Conservation (phyloP, 2,113 vertebrate species). For the Pachycephala philippinensis region DNA sequence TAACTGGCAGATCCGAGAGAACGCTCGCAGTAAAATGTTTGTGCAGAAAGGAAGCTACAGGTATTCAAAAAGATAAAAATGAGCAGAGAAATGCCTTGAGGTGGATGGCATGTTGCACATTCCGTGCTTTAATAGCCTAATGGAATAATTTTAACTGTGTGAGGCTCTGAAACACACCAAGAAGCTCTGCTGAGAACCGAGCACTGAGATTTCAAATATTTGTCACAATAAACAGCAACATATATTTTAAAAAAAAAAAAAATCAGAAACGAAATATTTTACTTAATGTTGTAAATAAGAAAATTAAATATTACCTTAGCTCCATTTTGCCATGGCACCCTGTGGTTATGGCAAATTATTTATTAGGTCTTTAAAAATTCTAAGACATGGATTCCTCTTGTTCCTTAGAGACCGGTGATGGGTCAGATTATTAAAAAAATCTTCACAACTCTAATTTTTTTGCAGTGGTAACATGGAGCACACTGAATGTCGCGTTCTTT, state of each 20-base stretch:
- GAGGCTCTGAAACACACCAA: conserved; percentile 15
- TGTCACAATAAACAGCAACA: neutral
- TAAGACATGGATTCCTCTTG: neutral
- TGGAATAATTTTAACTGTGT: conserved; percentile 49
- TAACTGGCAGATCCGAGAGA: conserved; percentile 60
- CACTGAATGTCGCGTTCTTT: neutral
- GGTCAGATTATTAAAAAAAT: conserved; percentile 25
- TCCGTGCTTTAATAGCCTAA: conserved; percentile 48
- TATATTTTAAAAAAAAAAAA: neutral
- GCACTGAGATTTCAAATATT: neutral
- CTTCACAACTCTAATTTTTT: neutral
- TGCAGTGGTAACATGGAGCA: neutral
- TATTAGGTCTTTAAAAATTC: conserved; percentile 49
- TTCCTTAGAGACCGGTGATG: neutral
- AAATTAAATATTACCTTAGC: conserved; percentile 7
- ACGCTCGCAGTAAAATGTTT: conserved; percentile 59
- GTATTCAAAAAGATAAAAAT: conserved; percentile 65
- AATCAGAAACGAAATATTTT: neutral
- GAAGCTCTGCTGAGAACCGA: neutral
- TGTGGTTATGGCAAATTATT: conserved; percentile 51
- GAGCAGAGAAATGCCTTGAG: conserved; percentile 60
- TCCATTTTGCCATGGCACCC: neutral
- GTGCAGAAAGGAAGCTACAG: conserved; percentile 62
- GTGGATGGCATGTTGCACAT: conserved; percentile 36
- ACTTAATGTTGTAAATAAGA: conserved; percentile 9